Conservation (phyloP, 1,140 invertebrate species). For the Hermatobates lingyangjiaoensis region DNA sequence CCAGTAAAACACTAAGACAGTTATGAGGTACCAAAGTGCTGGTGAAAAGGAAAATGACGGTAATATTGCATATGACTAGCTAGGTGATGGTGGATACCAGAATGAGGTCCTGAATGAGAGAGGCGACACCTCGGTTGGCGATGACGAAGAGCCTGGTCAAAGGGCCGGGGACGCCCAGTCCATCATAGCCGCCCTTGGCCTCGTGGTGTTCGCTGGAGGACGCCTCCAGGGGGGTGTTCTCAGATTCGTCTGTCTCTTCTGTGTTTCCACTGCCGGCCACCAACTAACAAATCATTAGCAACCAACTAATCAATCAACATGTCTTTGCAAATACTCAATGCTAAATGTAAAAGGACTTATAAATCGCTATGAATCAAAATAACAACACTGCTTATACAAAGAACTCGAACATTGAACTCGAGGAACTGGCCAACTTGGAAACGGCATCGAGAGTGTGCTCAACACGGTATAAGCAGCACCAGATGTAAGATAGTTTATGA, state of each 20-base stretch:
- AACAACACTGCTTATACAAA: too few relatives aligned
- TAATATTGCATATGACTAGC: not conserved
- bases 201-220: constrained; percentile 23
- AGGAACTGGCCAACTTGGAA: too few relatives aligned
- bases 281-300: too few relatives aligned
- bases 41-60: not conserved
- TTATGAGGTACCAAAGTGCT: not conserved
- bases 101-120: constrained; percentile 67
- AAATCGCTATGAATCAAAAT: too few relatives aligned
- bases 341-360: too few relatives aligned
- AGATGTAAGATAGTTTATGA: too few relatives aligned
- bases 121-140: constrained; percentile 61
- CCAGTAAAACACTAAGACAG: not conserved
- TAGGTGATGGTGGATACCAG: constrained; percentile 31
- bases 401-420: too few relatives aligned
- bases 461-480: too few relatives aligned
- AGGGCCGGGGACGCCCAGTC: constrained; percentile 62
- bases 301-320: too few relatives aligned
- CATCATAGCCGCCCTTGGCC: constrained; percentile 33
- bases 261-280: constrained; percentile 38
- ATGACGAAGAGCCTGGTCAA: constrained; percentile 66
- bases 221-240: constrained; percentile 11
- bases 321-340: too few relatives aligned
- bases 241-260: constrained; percentile 32
- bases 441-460: too few relatives aligned